A percentile compares a stretch with the other conserved stretches of the same genome.
Conservation (phyloP, 1,140 invertebrate genomes). For the Pinna nobilis region DNA sequence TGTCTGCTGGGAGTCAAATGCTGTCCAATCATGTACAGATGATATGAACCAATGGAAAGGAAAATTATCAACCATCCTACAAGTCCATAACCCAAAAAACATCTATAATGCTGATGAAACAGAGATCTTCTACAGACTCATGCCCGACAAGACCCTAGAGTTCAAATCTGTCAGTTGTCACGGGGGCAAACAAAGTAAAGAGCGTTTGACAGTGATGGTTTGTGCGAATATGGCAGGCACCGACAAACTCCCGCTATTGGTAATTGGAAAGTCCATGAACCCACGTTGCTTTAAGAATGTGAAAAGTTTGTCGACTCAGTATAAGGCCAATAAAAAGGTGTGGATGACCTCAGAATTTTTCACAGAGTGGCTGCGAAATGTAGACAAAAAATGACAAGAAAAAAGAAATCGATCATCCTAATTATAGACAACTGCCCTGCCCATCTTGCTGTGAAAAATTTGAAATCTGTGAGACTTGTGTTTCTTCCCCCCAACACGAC, state of each 20-base stretch:
- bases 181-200: slow-evolving; percentile 74
- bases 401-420: slow-evolving; percentile 22
- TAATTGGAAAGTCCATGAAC: slow-evolving; percentile 76
- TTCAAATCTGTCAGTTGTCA: slow-evolving; percentile 31
- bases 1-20: slow-evolving; percentile 17
- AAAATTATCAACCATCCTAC: not conserved
- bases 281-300: slow-evolving; percentile 75
- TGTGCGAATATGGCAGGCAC: slow-evolving; percentile 72
- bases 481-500: slow-evolving; percentile 42
- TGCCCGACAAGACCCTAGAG: slow-evolving; percentile 38
- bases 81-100: slow-evolving; percentile 7
- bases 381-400: slow-evolving; percentile 38
- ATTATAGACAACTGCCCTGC: slow-evolving; percentile 39
- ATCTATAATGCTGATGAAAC: slow-evolving; percentile 48
- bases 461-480: slow-evolving; percentile 20
- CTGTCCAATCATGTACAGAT: not conserved
- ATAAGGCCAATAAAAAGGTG: slow-evolving; percentile 47
- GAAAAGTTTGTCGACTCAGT: slow-evolving; percentile 49
- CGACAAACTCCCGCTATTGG: slow-evolving; percentile 73
- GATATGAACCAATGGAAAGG: not conserved
- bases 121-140: slow-evolving; percentile 28
- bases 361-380: no score
- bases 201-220: slow-evolving; percentile 74
- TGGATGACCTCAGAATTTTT: no score
- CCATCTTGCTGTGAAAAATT: slow-evolving; percentile 23